These are phyloP conservation scores for Heterodera carotae DNA, from an alignment of 1,140 invertebrate genomes.

Conservation along the genomic window DNA sequence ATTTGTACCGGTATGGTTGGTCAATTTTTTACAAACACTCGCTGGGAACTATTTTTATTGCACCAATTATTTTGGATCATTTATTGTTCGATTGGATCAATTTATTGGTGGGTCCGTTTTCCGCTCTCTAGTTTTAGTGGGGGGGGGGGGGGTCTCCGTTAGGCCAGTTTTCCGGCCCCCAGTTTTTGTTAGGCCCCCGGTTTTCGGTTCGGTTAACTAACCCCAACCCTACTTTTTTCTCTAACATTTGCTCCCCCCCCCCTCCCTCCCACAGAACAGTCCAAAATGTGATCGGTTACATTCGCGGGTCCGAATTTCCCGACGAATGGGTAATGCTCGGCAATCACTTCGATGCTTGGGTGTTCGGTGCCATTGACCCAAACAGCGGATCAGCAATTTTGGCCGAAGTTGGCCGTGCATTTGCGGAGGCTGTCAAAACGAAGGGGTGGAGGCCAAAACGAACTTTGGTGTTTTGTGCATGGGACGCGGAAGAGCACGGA, in stretches of 20 bases:
- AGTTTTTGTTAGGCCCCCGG: too few species aligned
- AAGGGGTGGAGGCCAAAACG: slow-evolving; percentile 67
- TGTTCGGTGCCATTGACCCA: slow-evolving; percentile 65
- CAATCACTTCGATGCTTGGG: slow-evolving; percentile 72
- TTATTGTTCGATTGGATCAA: too few species aligned
- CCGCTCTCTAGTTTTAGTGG: too few species aligned
- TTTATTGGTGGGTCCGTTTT: too few species aligned
- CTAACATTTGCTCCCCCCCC: too few species aligned
- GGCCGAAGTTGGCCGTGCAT: slow-evolving; percentile 69
- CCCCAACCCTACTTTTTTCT: neutral
- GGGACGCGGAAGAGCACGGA: slow-evolving; percentile 69
- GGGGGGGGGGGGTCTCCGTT: too few species aligned
- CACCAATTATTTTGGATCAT: too few species aligned
- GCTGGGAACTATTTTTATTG: too few species aligned
- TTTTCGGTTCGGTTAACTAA: too few species aligned
- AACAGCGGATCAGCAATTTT: slow-evolving; percentile 68
- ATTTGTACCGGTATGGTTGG: too few species aligned
- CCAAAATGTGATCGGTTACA: slow-evolving; percentile 64
- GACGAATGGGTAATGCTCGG: slow-evolving; percentile 72
- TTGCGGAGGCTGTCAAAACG: slow-evolving; percentile 64
- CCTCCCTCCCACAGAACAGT: slow-evolving; percentile 47
- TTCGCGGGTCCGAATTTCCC: slow-evolving; percentile 55
- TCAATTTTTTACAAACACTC: too few species aligned
- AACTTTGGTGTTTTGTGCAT: slow-evolving; percentile 69
- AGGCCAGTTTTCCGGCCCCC: too few species aligned